phyloP scores from a whole-genome alignment of 2,797 vertebrate species.

The Carapus acus region DNA sequence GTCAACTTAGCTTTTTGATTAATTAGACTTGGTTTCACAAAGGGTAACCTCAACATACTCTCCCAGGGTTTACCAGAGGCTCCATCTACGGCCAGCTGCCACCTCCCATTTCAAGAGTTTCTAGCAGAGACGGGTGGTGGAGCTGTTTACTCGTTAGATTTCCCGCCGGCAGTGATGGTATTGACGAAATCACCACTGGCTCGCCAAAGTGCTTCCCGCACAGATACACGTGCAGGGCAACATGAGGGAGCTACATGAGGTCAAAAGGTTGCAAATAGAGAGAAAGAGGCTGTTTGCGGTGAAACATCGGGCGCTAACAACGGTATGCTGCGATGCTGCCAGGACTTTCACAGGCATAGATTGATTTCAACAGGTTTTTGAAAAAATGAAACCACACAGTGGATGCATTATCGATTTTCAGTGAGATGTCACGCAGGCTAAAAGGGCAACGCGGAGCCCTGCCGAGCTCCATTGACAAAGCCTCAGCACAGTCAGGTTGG shows the following conservation, averaged over 20 bases:
- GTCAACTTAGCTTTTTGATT: no score
- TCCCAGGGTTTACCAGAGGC: slow-evolving; percentile 52
- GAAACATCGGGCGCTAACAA: slow-evolving; percentile 10
- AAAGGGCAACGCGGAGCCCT: slow-evolving; percentile 63
- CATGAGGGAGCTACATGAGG: background rate
- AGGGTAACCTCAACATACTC: slow-evolving; percentile 33
- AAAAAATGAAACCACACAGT: slow-evolving; percentile 61
- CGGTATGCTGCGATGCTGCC: slow-evolving; percentile 15
- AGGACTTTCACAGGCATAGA: slow-evolving; percentile 41
- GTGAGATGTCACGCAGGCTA: slow-evolving; percentile 53
- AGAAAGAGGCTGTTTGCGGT: slow-evolving; percentile 11
- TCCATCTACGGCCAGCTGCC: slow-evolving; percentile 20
- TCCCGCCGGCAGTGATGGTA: slow-evolving; percentile 2
- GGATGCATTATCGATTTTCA: slow-evolving; percentile 67
- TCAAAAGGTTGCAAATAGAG: slow-evolving; percentile 3
- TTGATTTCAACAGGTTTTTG: slow-evolving; percentile 59
- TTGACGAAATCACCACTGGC: background rate
- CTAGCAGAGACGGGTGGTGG: slow-evolving; percentile 9
- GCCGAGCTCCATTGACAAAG: slow-evolving; percentile 64
- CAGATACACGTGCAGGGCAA: background rate
- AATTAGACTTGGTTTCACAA: slow-evolving; percentile 41
- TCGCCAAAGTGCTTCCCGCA: background rate
- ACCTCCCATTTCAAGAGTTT: slow-evolving; percentile 24
- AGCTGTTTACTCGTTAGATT: slow-evolving; percentile 9
- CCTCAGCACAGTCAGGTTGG: slow-evolving; percentile 22